These are phyloP conservation scores for Eidolon helvum DNA, from an alignment of 2,113 vertebrate species.

Conservation along the genomic window DNA sequence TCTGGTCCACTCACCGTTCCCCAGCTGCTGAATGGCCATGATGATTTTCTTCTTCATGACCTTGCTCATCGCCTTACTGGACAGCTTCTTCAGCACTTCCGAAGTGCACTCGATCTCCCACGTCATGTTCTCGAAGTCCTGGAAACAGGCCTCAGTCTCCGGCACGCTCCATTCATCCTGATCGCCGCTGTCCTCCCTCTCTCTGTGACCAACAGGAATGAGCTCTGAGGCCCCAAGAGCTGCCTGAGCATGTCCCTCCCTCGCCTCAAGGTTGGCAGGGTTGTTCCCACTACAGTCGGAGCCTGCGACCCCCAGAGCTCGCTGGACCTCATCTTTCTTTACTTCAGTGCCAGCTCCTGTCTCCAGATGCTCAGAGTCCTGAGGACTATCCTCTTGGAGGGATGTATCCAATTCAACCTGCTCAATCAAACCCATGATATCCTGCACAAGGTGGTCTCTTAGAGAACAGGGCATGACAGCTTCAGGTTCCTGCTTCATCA, in stretches of 20 bases:
- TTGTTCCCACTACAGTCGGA: not conserved
- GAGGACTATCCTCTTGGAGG: slow-evolving; percentile 46
- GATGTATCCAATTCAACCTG: slow-evolving; percentile 42
- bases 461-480: slow-evolving; percentile 59
- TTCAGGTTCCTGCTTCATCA: slow-evolving; percentile 29
- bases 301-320: not conserved
- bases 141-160: slow-evolving; percentile 75
- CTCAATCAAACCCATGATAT: slow-evolving; percentile 82
- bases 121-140: slow-evolving; percentile 89
- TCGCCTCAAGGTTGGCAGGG: not conserved
- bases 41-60: slow-evolving; percentile 85
- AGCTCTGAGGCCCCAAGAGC: not conserved
- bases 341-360: not conserved
- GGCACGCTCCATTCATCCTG: slow-evolving; percentile 32
- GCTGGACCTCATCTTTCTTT: not conserved
- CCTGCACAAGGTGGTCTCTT: slow-evolving; percentile 79
- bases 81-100: slow-evolving; percentile 84
- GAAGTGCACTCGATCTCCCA: slow-evolving; percentile 90
- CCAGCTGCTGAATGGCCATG: slow-evolving; percentile 83
- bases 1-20: slow-evolving; percentile 86
- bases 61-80: slow-evolving; percentile 81
- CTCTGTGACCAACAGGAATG: not conserved
- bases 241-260: not conserved
- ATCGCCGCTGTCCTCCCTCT: not conserved
- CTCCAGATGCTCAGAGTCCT: not conserved